Conservation (phyloP, 2,888 invertebrate genomes). For the Thereva unica region DNA sequence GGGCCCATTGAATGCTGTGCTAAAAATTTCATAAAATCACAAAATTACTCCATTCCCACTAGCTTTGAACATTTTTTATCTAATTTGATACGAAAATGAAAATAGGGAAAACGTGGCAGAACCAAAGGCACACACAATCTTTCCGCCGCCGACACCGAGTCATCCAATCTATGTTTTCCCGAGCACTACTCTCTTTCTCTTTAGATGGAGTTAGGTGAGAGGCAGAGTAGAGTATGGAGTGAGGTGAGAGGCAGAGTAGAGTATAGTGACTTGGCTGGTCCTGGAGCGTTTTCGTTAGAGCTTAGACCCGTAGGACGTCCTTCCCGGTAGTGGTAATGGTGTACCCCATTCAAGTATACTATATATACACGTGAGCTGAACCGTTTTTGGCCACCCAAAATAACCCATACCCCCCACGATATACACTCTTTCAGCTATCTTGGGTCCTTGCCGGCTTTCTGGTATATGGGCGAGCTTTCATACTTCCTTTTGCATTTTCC, state of each 20-base stretch:
- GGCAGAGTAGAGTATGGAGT: too few relatives aligned
- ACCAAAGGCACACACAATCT: conserved; percentile 13
- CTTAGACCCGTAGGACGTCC: too few relatives aligned
- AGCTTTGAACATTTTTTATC: conserved; percentile 28
- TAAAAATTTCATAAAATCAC: conserved; percentile 32
- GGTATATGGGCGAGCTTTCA: neutral
- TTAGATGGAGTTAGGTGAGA: too few relatives aligned
- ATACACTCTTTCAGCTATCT: conserved; percentile 2
- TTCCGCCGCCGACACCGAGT: neutral
- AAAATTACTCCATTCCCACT: conserved; percentile 20
- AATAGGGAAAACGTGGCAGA: conserved; percentile 8
- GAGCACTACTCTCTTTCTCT: conserved; percentile 10
- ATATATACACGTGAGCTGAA: too few relatives aligned
- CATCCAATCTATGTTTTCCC: conserved; percentile 18
- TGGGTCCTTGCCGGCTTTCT: conserved; percentile 2
- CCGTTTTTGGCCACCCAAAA: too few relatives aligned
- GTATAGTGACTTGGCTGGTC: too few relatives aligned
- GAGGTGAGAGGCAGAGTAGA: too few relatives aligned
- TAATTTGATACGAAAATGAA: conserved; percentile 19
- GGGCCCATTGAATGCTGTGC: conserved; percentile 21
- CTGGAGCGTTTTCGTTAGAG: too few relatives aligned
- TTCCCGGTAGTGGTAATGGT: too few relatives aligned
- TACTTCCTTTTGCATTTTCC: conserved; percentile 27
- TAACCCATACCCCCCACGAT: neutral
- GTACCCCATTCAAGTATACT: too few relatives aligned